Evolutionary conservation across 1,140 invertebrate genomes (phyloP).

Genomic region (Drosophila rhopaloa): DNA sequence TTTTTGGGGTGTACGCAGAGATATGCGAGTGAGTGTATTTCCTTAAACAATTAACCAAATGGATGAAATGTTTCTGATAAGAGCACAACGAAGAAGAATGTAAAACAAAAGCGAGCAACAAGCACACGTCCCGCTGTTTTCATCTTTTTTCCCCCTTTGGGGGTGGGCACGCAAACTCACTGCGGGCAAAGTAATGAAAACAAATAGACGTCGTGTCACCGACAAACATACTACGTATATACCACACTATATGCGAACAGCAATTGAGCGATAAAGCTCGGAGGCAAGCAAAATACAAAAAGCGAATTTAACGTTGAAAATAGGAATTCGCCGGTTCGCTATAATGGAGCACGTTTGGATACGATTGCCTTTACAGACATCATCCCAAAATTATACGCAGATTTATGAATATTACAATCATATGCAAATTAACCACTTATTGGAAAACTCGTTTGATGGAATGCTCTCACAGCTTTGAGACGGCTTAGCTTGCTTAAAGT

Average conservation of each 20-base stretch:
- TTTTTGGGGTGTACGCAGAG: no score
- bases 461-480: background rate
- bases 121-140: constrained; percentile 18
- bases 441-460: constrained; percentile 38
- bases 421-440: constrained; percentile 39
- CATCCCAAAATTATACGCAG: constrained; percentile 30
- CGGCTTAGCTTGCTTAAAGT: constrained; percentile 3
- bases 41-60: constrained; percentile 75
- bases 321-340: constrained; percentile 18
- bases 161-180: constrained; percentile 4
- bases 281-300: constrained; percentile 40
- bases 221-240: constrained; percentile 5
- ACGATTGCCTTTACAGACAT: constrained; percentile 25
- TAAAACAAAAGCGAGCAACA: constrained; percentile 15
- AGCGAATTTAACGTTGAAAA: constrained; percentile 26
- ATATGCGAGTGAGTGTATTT: no score
- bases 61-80: constrained; percentile 60
- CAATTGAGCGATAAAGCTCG: constrained; percentile 52
- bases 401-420: constrained; percentile 48
- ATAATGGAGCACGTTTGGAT: constrained; percentile 34
- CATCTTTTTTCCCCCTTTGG: background rate
- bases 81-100: constrained; percentile 3
- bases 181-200: constrained; percentile 56
- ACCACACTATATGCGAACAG: constrained; percentile 8
- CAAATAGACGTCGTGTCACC: constrained; percentile 52